These are phyloP conservation scores for Drosophila multiciliata DNA, from an alignment of 2,888 invertebrate genomes.

Conservation along the genomic window DNA sequence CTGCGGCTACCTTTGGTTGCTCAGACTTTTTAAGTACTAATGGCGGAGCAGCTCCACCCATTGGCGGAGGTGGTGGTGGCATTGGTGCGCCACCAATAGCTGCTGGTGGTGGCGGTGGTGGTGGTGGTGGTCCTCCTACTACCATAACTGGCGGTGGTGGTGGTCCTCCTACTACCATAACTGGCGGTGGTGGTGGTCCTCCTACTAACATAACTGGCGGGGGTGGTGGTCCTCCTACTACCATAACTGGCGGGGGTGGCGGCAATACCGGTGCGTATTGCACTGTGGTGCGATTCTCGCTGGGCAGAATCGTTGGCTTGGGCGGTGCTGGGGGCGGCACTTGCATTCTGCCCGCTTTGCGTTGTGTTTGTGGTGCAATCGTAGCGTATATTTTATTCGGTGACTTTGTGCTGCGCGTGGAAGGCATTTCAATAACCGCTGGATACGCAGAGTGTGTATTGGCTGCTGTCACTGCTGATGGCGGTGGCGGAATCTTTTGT, in stretches of 20 bases:
- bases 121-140: conserved; percentile 32
- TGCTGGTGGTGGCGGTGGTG: conserved; percentile 49
- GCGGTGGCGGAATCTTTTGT: conserved; percentile 59
- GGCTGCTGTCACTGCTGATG: conserved; percentile 62
- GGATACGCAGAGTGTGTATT: conserved; percentile 50
- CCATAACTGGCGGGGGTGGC: neutral
- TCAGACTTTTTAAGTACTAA: conserved; percentile 38
- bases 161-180: neutral
- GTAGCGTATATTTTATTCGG: conserved; percentile 55
- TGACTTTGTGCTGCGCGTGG: conserved; percentile 16
- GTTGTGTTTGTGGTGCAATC: conserved; percentile 60
- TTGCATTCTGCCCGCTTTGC: conserved; percentile 59
- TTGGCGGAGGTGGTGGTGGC: conserved; percentile 51
- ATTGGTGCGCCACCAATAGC: conserved; percentile 40
- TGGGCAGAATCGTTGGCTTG: conserved; percentile 51
- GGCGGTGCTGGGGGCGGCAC: conserved; percentile 58
- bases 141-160: conserved; percentile 26
- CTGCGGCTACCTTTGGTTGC: conserved; percentile 29
- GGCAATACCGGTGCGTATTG: conserved; percentile 22
- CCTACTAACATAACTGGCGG: neutral
- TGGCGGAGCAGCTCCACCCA: conserved; percentile 16
- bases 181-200: neutral
- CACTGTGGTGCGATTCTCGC: conserved; percentile 11
- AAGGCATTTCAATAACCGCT: conserved; percentile 48
- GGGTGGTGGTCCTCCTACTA: neutral